Conservation (phyloP, 2,113 vertebrate species). For the Salvelinus namaycush region DNA sequence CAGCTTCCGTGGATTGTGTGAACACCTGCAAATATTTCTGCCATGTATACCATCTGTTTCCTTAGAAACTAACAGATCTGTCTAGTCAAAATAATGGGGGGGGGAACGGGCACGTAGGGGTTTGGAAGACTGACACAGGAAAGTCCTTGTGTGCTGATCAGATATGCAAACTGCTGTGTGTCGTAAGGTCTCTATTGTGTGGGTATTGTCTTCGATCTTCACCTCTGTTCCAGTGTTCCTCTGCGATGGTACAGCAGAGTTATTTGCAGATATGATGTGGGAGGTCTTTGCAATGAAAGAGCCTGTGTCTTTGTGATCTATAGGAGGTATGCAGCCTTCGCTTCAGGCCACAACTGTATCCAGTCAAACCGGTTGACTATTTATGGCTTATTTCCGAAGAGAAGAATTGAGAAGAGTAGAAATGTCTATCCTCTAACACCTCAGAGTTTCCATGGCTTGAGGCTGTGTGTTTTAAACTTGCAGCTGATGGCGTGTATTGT, state of each 20-base stretch:
- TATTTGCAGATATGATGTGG: background rate
- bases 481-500: background rate
- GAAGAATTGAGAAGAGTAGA: background rate
- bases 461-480: background rate
- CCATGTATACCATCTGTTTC: slow-evolving; percentile 46
- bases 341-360: slow-evolving; percentile 5
- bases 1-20: slow-evolving; percentile 40
- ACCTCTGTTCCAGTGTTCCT: background rate
- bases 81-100: slow-evolving; percentile 8
- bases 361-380: slow-evolving; percentile 10
- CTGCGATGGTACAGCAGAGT: background rate
- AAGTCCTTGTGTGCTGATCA: background rate
- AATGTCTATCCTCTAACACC: background rate
- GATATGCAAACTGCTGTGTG: background rate
- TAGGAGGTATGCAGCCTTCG: slow-evolving; percentile 2
- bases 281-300: background rate
- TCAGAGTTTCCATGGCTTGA: background rate
- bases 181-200: no score
- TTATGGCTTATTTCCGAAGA: background rate
- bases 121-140: background rate
- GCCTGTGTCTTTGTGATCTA: background rate
- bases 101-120: background rate
- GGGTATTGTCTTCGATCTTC: background rate
- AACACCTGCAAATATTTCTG: slow-evolving; percentile 17
- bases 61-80: slow-evolving; percentile 24